Base-by-base conservation (phyloP, 2,888 invertebrate genomes). In the Cactoblastis cactorum region DNA sequence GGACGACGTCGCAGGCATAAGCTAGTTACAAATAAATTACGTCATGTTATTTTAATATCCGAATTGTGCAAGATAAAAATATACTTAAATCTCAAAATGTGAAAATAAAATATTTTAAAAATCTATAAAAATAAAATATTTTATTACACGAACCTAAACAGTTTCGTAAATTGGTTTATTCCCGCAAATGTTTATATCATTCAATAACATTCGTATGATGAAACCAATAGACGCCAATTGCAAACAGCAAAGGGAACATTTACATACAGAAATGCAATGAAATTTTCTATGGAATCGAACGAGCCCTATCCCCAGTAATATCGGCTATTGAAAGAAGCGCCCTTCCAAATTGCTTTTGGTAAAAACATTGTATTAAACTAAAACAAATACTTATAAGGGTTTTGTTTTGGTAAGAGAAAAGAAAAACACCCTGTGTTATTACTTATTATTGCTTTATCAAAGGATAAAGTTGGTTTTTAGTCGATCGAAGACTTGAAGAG, bases 211-310 rank as follows among this genome's bases (percentile, higher is more conserved):
- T 58, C 60, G 61, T 48, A 69, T 65, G 57, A 65, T 62, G 54
- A 56, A 58, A 56, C 61, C 67, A 68, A 71, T 69, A 69, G 62
- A 66, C 67, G 63, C 65, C 73, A 74, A 70, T 74, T 73, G 61
- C 58, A 59, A 50, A 59, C 56, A 65, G 61, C 62, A 65, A 67
- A 59, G 57, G 51, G 49, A 51, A 45, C 65, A 71, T 76, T 74
- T 73, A 65, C 72, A 72, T 71, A 63, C 53, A 65, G 64, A 65
- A 70, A 69, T 67, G 69, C 67, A 72, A 74, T 72, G 63, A 72
- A 70, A 64, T 66, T 63, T 68, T 61, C 61, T 60, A 59, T 60
- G 58, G 59, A 56, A 55, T 53, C 52, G 55, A 54, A 56, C 51
- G 59, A 53, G 57, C 54, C 57, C 52, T 58, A 58, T 55, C 54